A percentile compares a stretch with the other conserved stretches of the same genome.
These are phyloP conservation scores for Agrotis puta DNA, from an alignment of 2,888 invertebrate genomes.

Conservation along the genomic window DNA sequence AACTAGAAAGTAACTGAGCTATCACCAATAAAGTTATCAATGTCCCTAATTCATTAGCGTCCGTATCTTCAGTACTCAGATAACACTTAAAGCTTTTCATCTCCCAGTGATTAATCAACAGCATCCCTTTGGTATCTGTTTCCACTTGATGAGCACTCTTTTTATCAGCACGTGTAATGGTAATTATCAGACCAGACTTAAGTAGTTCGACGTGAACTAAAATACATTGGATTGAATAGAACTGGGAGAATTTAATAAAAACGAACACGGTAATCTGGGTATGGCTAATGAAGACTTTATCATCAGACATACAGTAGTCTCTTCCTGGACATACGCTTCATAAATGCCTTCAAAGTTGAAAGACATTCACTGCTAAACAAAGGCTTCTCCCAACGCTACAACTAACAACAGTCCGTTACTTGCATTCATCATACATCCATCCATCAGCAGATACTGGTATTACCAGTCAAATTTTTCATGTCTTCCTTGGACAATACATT, in stretches of 20 bases:
- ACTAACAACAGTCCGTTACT: too few relatives aligned
- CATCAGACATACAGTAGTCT: too few relatives aligned
- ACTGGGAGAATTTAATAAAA: neutral
- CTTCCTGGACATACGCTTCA: too few relatives aligned
- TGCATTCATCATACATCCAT: too few relatives aligned
- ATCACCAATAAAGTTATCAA: conserved; percentile 21
- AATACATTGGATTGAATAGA: neutral
- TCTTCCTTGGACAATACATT: too few relatives aligned
- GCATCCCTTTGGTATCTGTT: conserved; percentile 37
- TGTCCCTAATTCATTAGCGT: conserved; percentile 32
- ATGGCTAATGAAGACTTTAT: neutral
- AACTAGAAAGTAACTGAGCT: conserved; percentile 34
- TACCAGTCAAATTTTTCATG: too few relatives aligned
- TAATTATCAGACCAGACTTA: conserved; percentile 44
- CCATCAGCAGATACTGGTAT: too few relatives aligned
- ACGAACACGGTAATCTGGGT: neutral
- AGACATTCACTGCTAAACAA: too few relatives aligned
- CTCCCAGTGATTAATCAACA: conserved; percentile 43
- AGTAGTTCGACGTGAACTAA: conserved; percentile 39
- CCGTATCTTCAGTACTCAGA: conserved; percentile 37
- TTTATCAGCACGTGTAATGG: conserved; percentile 48
- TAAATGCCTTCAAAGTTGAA: too few relatives aligned
- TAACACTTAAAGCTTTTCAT: conserved; percentile 32
- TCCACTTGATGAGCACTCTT: conserved; percentile 44
- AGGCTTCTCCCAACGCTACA: too few relatives aligned